phyloP scores from a whole-genome alignment of 2,113 vertebrate genomes.

The Brachypteracias leptosomus region DNA sequence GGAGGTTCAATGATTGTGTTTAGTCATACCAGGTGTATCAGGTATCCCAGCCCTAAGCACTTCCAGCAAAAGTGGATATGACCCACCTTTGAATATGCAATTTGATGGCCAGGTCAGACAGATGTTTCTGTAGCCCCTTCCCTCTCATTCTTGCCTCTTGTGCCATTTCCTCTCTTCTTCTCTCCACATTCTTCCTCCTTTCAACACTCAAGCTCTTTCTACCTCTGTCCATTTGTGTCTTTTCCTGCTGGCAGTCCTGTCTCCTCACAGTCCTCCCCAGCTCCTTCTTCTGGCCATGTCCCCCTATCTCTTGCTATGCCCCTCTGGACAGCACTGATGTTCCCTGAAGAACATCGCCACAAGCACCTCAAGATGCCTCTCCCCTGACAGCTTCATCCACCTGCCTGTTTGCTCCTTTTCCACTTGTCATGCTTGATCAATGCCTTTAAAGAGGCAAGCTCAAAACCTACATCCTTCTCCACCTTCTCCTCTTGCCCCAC shows the following conservation, averaged over 20 bases:
- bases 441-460: neutral
- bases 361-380: neutral
- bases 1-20: neutral
- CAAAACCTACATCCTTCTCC: neutral
- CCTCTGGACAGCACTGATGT: accelerated
- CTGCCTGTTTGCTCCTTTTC: neutral
- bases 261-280: neutral
- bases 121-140: neutral
- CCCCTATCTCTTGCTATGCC: neutral
- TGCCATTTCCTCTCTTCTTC: neutral
- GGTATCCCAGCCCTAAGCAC: neutral
- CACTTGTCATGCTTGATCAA: neutral
- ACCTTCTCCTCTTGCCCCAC: neutral
- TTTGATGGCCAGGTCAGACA: neutral
- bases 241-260: neutral
- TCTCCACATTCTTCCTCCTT: neutral
- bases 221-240: neutral
- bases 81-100: neutral
- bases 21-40: neutral
- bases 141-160: neutral
- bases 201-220: neutral
- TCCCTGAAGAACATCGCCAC: neutral
- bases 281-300: neutral
- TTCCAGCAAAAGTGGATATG: neutral
- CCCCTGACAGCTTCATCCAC: neutral